Evolutionary conservation across 2,888 invertebrate genomes (phyloP).

Genomic region (Ecliptopera silaceata): DNA sequence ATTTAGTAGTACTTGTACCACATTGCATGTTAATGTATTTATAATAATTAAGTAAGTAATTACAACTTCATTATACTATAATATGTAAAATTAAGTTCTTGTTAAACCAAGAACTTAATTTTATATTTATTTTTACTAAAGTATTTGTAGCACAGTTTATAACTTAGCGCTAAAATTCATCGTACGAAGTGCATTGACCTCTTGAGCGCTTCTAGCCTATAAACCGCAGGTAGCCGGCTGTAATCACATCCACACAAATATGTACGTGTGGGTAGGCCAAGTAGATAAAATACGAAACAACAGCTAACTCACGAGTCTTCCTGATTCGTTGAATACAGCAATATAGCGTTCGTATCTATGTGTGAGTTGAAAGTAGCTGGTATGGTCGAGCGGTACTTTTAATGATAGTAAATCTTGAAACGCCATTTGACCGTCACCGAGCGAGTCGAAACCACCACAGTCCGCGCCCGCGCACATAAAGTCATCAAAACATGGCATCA

Average conservation of each 20-base stretch:
- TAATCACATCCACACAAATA: background rate
- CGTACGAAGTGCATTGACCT: background rate
- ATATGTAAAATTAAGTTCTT: too few relatives aligned
- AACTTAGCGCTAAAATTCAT: background rate
- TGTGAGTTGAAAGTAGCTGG: background rate
- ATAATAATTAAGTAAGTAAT: too few relatives aligned
- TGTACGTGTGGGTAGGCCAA: background rate
- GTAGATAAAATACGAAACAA: background rate
- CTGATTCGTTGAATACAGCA: background rate
- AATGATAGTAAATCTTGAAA: background rate
- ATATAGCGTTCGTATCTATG: background rate
- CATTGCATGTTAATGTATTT: too few relatives aligned
- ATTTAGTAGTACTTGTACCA: too few relatives aligned
- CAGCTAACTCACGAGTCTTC: background rate
- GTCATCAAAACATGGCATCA: conserved; percentile 9
- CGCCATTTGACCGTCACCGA: background rate
- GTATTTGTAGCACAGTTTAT: too few relatives aligned
- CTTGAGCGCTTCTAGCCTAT: too few relatives aligned
- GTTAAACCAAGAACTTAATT: too few relatives aligned
- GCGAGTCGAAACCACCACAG: conserved; percentile 1
- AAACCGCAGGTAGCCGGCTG: too few relatives aligned
- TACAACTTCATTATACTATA: too few relatives aligned
- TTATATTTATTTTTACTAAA: too few relatives aligned
- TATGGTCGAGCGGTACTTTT: background rate
- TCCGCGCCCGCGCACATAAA: background rate